A percentile compares a stretch with the other conserved stretches of the same genome.
Conservation (phyloP, 2,113 vertebrate species). For the Lagenorhynchus albirostris region DNA sequence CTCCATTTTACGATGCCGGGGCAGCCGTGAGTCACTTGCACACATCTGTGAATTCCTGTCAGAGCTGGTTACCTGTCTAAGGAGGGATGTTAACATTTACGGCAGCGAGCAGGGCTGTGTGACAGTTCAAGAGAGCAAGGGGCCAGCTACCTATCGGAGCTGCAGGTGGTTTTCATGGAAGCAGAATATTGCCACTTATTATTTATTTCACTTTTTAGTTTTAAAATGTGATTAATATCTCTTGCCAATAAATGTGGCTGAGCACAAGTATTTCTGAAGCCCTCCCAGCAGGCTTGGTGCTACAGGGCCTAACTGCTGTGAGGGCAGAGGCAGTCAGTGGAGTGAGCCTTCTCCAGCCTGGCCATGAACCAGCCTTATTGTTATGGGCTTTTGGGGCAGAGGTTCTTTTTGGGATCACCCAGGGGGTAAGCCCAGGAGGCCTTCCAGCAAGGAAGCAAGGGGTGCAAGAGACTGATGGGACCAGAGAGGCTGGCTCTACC, state of each 20-base stretch:
- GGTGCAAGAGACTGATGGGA: fast-evolving
- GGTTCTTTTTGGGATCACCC: background rate
- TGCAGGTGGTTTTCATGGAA: constrained; percentile 42
- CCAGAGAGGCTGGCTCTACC: background rate
- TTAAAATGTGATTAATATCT: constrained; percentile 31
- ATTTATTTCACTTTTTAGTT: constrained; percentile 48
- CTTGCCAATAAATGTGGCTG: background rate
- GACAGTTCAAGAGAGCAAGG: background rate
- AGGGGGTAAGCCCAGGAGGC: background rate
- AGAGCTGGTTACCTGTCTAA: background rate
- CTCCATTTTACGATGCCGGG: background rate
- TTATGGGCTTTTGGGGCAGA: background rate
- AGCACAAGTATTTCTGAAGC: background rate
- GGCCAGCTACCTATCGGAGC: background rate
- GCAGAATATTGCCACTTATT: constrained; percentile 18
- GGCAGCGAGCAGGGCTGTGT: fast-evolving
- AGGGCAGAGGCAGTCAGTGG: background rate
- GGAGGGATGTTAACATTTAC: background rate
- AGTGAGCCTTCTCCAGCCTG: background rate
- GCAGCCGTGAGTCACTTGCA: background rate
- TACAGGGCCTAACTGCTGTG: background rate
- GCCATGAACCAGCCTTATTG: background rate
- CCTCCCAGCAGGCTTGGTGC: background rate
- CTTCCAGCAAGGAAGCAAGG: background rate
- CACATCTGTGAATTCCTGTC: background rate